Base-by-base conservation (phyloP, 2,888 invertebrate genomes). In the Mesoligia furuncula region DNA sequence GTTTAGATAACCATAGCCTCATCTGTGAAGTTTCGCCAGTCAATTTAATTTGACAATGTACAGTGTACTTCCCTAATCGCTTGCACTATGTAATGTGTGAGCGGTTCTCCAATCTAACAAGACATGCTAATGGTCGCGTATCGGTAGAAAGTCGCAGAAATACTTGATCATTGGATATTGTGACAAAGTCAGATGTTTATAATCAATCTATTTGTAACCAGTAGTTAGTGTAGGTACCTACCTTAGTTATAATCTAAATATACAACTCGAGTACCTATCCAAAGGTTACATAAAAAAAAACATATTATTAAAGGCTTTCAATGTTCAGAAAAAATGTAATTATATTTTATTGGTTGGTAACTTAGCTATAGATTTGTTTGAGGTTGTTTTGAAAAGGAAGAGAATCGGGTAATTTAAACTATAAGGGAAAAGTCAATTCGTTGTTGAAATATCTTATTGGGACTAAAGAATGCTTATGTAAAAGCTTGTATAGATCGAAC, bases 361-460 rank as follows among this genome's bases (percentile, higher is more conserved):
- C 24, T 42, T 70, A 73, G 59, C 17, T 81, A 27, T 73, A 81
- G 39, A n/a, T 70, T 73, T 66, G 2, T 66, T 76, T 62, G 17
- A 51, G 64, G 64, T 85, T 76, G 62, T 27, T 54, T 54, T 61
- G 24, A 54, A 71, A 67, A 64, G 24, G 17, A 66, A 65, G 54
- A 39, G 39, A 64, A 67, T 77, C 15, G 57, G 82, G 64, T 75
- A 51, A 75, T 54, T 69, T 67, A 59, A 64, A 48, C 1, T 68
- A 9, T 80, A 75, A 80, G 65, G 61, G 64, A 73, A 72, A 73
- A 54, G 84, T 84, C 84, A 84, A 84, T 84, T 84, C 45, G 64
- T 78, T 82, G 74, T 82, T 65, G 42, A 77, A 68, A 75, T 78
- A 85, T 73, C 42, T 71, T 65, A 59, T 75, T 61, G 65, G 68